Percentiles rank a stretch among this genome's conserved stretches.
Conservation (phyloP, 1,140 invertebrate species). For the Zophobas atratus region DNA sequence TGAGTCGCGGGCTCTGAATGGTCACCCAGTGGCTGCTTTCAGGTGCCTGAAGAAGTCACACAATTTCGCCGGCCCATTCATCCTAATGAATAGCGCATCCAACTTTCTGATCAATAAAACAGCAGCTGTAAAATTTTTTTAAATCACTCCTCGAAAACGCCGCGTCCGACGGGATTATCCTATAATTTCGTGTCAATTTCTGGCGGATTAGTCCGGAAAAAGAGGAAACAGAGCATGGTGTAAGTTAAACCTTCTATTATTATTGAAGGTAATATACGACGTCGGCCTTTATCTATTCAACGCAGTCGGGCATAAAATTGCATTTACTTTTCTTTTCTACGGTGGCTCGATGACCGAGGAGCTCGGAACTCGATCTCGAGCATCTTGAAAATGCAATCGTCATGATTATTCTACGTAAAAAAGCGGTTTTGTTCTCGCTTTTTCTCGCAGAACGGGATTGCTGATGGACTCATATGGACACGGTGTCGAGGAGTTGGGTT, state of each 20-base stretch:
- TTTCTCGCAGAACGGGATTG: slow-evolving; percentile 16
- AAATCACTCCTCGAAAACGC: slow-evolving; percentile 4
- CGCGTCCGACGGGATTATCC: neutral
- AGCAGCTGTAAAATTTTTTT: slow-evolving; percentile 1
- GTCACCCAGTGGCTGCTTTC: slow-evolving; percentile 28
- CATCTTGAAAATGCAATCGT: slow-evolving; percentile 47
- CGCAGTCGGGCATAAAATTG: slow-evolving; percentile 50
- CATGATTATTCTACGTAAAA: slow-evolving; percentile 44
- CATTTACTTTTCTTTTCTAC: slow-evolving; percentile 51
- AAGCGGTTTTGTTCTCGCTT: slow-evolving; percentile 28
- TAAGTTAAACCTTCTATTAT: slow-evolving; percentile 34
- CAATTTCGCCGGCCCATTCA: slow-evolving; percentile 4
- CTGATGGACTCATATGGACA: slow-evolving; percentile 35
- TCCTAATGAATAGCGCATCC: slow-evolving; percentile 5
- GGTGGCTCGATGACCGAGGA: slow-evolving; percentile 37
- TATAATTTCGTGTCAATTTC: slow-evolving; percentile 17
- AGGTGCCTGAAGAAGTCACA: slow-evolving; percentile 11
- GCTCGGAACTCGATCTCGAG: slow-evolving; percentile 41
- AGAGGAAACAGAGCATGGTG: slow-evolving; percentile 34
- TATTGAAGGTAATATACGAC: slow-evolving; percentile 31
- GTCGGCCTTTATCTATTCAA: slow-evolving; percentile 46
- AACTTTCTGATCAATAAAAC: slow-evolving; percentile 17
- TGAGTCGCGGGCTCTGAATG: slow-evolving; percentile 3
- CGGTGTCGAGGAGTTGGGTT: slow-evolving; percentile 6
- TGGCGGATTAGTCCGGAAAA: slow-evolving; percentile 7